Evolutionary conservation across 2,797 vertebrate species (phyloP).

Genomic region (Micromesistius poutassou): DNA sequence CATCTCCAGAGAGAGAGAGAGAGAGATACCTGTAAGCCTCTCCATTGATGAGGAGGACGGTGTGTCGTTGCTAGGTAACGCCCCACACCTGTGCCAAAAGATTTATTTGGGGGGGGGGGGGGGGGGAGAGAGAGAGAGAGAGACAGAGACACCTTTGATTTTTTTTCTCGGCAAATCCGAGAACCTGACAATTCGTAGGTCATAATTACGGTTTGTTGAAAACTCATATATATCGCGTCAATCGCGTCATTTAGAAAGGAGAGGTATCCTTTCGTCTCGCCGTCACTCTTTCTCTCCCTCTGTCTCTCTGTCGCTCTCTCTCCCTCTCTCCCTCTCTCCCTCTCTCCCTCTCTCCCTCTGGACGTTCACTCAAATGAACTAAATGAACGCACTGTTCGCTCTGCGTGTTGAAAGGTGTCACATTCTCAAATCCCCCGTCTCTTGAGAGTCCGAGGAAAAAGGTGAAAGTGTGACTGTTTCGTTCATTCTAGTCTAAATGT

Average conservation of each 20-base stretch:
- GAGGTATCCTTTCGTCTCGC: constrained; percentile 31
- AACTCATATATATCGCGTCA: constrained; percentile 66
- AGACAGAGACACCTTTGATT: neutral
- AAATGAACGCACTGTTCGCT: constrained; percentile 55
- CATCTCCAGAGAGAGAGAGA: constrained; percentile 68
- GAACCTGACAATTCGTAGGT: constrained; percentile 63
- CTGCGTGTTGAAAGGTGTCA: constrained; percentile 51
- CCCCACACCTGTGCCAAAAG: constrained; percentile 66
- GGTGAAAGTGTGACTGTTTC: neutral
- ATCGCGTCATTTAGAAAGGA: constrained; percentile 57
- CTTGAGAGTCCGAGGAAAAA: constrained; percentile 19
- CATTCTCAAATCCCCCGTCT: constrained; percentile 13
- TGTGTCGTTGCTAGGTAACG: constrained; percentile 61
- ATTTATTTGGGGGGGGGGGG: neutral
- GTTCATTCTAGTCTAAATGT: neutral
- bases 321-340: neutral
- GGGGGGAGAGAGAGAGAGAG: too few relatives aligned
- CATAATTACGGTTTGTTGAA: constrained; percentile 79
- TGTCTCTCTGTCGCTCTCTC: neutral
- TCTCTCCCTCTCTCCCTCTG: constrained; percentile 42
- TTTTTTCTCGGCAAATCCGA: constrained; percentile 6
- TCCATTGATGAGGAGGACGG: constrained; percentile 57
- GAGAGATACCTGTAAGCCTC: constrained; percentile 55
- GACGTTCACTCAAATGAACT: constrained; percentile 40
- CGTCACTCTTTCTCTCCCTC: too few relatives aligned